phyloP scores from a whole-genome alignment of 2,797 vertebrate species.

The Oreochromis mossambicus region DNA sequence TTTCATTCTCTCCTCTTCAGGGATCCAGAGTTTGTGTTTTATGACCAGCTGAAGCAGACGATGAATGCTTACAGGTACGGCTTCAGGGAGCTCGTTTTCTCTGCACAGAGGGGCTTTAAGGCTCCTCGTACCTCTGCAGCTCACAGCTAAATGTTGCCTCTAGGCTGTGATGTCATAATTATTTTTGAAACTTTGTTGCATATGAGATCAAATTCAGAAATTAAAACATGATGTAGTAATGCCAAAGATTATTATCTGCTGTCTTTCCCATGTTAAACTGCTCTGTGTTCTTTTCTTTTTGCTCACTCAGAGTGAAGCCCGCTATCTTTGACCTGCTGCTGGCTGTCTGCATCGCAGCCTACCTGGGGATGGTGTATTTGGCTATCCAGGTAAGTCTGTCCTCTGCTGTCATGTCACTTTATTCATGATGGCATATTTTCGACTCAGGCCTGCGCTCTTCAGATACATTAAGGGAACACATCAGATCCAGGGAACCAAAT shows the following conservation, averaged over 20 bases:
- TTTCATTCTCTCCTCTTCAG: conserved; percentile 62
- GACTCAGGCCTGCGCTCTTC: background rate
- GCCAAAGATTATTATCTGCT: background rate
- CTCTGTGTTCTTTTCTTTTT: background rate
- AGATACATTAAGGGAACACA: background rate
- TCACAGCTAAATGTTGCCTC: background rate
- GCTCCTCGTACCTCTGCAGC: background rate
- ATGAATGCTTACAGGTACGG: conserved; percentile 97
- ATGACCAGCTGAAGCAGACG: conserved; percentile 97
- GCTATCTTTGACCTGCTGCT: conserved; percentile 96
- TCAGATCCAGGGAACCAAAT: background rate
- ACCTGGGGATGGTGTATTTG: conserved; percentile 90
- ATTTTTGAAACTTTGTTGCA: background rate
- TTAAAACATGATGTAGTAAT: background rate
- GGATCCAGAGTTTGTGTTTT: conserved; percentile 98
- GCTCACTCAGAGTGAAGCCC: conserved; percentile 88
- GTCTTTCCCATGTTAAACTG: background rate
- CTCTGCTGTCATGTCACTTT: background rate
- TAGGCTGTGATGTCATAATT: background rate
- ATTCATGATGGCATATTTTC: background rate
- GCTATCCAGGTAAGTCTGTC: conserved; percentile 87
- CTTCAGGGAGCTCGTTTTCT: background rate
- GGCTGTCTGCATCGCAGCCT: conserved; percentile 93
- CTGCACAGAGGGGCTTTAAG: background rate
- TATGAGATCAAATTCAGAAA: background rate